Evolutionary conservation across 2,888 invertebrate genomes (phyloP).

Genomic region (Melangyna quadrimaculata): DNA sequence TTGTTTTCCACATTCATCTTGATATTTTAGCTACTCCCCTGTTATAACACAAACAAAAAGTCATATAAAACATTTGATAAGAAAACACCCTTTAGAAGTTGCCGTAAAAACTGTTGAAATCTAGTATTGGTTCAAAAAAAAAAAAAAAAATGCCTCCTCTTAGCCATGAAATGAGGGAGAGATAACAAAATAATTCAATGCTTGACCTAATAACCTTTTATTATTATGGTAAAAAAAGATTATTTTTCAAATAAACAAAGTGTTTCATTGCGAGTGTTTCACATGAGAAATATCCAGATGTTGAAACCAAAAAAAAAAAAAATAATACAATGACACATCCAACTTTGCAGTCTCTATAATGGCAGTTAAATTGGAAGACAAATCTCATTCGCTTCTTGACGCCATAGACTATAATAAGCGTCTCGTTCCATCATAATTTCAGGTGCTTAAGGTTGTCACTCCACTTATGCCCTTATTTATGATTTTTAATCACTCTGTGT

Average conservation of each 20-base stretch:
- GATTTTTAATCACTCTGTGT: conserved; percentile 55
- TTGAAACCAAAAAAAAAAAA: not conserved
- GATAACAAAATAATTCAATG: conserved; percentile 39
- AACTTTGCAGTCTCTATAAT: not conserved
- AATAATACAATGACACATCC: not conserved
- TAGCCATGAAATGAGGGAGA: conserved; percentile 16
- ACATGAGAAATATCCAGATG: conserved; percentile 35
- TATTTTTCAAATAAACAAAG: not conserved
- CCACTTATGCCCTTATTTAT: conserved; percentile 50
- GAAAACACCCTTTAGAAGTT: conserved; percentile 33
- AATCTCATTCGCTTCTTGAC: not conserved
- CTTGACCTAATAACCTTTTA: conserved; percentile 56
- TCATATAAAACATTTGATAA: conserved; percentile 28
- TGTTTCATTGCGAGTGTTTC: conserved; percentile 1
- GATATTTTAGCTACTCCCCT: not conserved
- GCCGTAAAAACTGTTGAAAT: conserved; percentile 16
- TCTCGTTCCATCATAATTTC: conserved; percentile 27
- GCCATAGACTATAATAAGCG: not conserved
- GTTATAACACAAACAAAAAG: not conserved
- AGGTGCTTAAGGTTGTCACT: conserved; percentile 58
- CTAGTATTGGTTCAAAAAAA: not conserved
- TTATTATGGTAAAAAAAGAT: conserved; percentile 4
- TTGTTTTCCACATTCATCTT: not conserved
- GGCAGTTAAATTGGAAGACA: conserved; percentile 5
- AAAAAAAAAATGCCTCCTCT: not conserved